phyloP scores from a whole-genome alignment of 2,797 vertebrate species.

The Iguana delicatissima region DNA sequence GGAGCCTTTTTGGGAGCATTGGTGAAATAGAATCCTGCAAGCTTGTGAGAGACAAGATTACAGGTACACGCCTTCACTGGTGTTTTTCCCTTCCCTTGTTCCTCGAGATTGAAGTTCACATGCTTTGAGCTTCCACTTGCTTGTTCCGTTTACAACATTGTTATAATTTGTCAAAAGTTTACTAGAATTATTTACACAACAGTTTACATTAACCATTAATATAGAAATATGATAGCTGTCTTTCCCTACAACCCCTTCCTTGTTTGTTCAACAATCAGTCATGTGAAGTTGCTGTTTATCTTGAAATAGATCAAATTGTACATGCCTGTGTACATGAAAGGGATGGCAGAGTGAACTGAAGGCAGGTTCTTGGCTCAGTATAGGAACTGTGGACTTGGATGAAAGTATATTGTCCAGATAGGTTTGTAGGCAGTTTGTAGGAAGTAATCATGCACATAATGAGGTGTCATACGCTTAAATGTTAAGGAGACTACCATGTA shows the following conservation, averaged over 20 bases:
- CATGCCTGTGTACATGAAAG: background rate
- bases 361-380: background rate
- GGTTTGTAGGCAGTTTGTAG: background rate
- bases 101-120: background rate
- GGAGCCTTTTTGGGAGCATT: conserved; percentile 99
- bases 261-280: background rate
- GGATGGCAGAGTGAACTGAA: background rate
- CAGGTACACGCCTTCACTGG: conserved; percentile 84
- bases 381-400: background rate
- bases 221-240: background rate
- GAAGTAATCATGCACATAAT: background rate
- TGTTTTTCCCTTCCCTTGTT: accelerated
- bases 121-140: background rate
- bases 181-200: background rate
- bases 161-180: background rate
- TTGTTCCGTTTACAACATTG: background rate
- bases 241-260: background rate
- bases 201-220: background rate
- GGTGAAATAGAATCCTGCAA: conserved; percentile 99
- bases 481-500: background rate
- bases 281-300: background rate
- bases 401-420: background rate
- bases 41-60: conserved; percentile 99
- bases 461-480: background rate
- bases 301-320: background rate